Conservation (phyloP, 1,140 invertebrate genomes). For the Scaptomyza pallida region DNA sequence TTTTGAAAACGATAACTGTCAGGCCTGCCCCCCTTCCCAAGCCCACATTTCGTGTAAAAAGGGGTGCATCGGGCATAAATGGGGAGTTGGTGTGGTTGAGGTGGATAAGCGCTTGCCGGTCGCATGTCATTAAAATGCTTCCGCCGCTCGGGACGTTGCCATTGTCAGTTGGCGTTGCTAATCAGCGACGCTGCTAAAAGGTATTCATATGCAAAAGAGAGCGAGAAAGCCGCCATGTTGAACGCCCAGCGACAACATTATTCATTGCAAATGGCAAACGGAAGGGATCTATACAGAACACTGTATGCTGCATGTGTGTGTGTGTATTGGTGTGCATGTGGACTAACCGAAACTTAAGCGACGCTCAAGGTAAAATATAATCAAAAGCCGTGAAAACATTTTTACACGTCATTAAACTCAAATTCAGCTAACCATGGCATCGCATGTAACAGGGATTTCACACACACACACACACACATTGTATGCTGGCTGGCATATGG, state of each 20-base stretch:
- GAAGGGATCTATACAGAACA: conserved; percentile 62
- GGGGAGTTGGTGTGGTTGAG: not conserved
- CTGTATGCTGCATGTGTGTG: conserved; percentile 12
- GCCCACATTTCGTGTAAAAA: too few species aligned
- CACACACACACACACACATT: conserved; percentile 14
- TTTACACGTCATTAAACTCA: conserved; percentile 83
- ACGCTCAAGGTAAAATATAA: conserved; percentile 81
- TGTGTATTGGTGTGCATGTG: conserved; percentile 14
- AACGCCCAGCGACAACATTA: conserved; percentile 53
- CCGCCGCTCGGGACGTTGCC: conserved; percentile 50
- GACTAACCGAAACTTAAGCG: conserved; percentile 59
- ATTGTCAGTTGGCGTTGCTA: conserved; percentile 75
- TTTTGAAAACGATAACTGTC: conserved; percentile 79
- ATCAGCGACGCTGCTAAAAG: conserved; percentile 69
- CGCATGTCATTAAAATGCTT: conserved; percentile 78
- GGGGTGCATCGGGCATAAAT: not conserved
- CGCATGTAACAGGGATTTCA: conserved; percentile 64
- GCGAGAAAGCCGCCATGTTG: not conserved
- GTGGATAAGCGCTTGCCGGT: conserved; percentile 24
- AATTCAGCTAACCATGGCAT: conserved; percentile 79
- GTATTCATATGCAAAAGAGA: conserved; percentile 79
- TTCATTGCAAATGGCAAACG: conserved; percentile 80
- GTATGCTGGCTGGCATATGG: conserved; percentile 34
- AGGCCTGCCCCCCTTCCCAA: too few species aligned
- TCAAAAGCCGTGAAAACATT: conserved; percentile 83